A percentile compares a stretch with the other conserved stretches of the same genome.
Evolutionary conservation across 1,140 invertebrate species (phyloP).

Genomic region (Aphelinus certus): DNA sequence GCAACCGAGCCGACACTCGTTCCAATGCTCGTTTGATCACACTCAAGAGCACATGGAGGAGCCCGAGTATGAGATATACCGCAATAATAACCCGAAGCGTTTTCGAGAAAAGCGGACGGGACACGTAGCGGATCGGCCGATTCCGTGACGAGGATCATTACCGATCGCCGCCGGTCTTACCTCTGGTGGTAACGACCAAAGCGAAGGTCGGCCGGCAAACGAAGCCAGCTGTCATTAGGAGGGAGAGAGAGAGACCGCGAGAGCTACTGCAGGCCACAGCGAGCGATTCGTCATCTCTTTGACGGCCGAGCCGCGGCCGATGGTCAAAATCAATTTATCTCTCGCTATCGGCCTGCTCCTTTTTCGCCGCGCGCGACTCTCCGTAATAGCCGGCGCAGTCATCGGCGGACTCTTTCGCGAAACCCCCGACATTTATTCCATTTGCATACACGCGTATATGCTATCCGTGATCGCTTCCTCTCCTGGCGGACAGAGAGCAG

Average conservation of each 20-base stretch:
- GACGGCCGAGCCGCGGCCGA: neutral
- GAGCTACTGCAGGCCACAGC: constrained; percentile 41
- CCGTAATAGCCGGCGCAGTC: too few relatives aligned
- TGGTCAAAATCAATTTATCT: constrained; percentile 22
- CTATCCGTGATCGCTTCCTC: too few relatives aligned
- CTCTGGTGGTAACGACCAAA: constrained; percentile 44
- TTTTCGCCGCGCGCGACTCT: too few relatives aligned
- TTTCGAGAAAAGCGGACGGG: neutral
- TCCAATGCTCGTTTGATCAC: neutral
- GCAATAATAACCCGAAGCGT: neutral
- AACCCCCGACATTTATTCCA: too few relatives aligned
- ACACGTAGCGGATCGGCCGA: constrained; percentile 9
- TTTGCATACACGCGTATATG: too few relatives aligned
- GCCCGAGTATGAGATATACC: too few relatives aligned
- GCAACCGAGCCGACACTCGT: neutral
- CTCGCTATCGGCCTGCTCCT: neutral
- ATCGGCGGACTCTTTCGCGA: too few relatives aligned
- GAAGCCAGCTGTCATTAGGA: constrained; percentile 43
- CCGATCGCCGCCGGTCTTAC: constrained; percentile 22
- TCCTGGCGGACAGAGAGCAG: too few relatives aligned
- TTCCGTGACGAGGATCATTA: constrained; percentile 51
- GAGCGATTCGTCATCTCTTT: constrained; percentile 41
- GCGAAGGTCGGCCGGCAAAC: constrained; percentile 42
- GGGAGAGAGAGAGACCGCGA: neutral
- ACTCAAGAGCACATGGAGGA: neutral